A percentile compares a stretch with the other conserved stretches of the same genome.
Conservation (phyloP, 1,140 invertebrate genomes). For the Bombus vancouverensis region DNA sequence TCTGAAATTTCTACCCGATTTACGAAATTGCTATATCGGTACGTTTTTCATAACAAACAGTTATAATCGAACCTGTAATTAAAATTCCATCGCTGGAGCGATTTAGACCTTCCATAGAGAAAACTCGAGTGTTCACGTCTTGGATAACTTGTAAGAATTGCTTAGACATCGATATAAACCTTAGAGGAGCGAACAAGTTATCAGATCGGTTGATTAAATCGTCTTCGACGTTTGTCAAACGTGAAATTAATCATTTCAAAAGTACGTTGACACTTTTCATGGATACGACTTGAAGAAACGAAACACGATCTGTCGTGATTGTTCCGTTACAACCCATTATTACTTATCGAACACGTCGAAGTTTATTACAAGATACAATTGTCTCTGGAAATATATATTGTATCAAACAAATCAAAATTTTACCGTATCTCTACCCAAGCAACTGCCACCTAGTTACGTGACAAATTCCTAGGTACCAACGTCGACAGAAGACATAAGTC, state of each 20-base stretch:
- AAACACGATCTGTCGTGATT: too few species aligned
- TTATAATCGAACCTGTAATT: not conserved
- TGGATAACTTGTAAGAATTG: not conserved
- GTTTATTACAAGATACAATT: too few species aligned
- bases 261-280: too few species aligned
- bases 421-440: not conserved
- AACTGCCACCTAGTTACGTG: not conserved
- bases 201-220: not conserved
- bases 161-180: not conserved
- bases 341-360: too few species aligned
- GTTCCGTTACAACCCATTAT: too few species aligned
- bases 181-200: not conserved
- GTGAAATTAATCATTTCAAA: not conserved
- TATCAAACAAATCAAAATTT: too few species aligned
- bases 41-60: not conserved
- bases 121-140: not conserved
- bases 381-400: too few species aligned
- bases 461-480: not conserved
- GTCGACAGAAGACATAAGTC: not conserved
- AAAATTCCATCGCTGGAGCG: not conserved
- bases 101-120: not conserved
- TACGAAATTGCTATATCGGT: not conserved
- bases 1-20: not conserved
- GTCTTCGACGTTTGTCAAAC: not conserved
- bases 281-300: too few species aligned